phyloP scores from a whole-genome alignment of 2,888 invertebrate species.

The Drepanosiphum platanoidis region DNA sequence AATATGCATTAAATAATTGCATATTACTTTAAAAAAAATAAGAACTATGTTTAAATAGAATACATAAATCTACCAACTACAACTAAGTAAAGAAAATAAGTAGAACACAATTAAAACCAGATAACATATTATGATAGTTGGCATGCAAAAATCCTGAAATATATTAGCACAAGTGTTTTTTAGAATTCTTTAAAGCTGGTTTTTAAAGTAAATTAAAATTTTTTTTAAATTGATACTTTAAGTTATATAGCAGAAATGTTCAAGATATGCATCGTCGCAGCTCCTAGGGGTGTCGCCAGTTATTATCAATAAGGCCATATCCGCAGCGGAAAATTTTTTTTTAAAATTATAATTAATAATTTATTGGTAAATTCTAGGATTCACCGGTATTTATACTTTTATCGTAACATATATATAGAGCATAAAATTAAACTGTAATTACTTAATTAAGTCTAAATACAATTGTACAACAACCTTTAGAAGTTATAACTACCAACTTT shows the following conservation, averaged over 20 bases:
- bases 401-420: neutral
- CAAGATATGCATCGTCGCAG: too few species aligned
- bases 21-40: too few species aligned
- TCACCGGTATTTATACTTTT: neutral
- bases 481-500: neutral
- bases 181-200: constrained; percentile 3
- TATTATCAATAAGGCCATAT: too few species aligned
- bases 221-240: too few species aligned
- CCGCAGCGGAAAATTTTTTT: too few species aligned
- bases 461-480: too few species aligned
- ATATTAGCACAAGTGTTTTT: constrained; percentile 28
- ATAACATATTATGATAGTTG: neutral
- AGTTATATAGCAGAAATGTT: too few species aligned
- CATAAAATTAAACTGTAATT: neutral
- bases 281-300: too few species aligned
- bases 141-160: constrained; percentile 9
- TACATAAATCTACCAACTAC: neutral
- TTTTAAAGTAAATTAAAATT: neutral
- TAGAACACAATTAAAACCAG: constrained; percentile 11
- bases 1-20: too few species aligned
- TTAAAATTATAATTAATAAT: too few species aligned
- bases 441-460: too few species aligned
- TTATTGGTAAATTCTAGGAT: too few species aligned
- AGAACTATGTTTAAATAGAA: neutral
- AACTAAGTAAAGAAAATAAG: neutral